Evolutionary conservation across 2,797 vertebrate species (phyloP).

Genomic region (Nannoperca australis): DNA sequence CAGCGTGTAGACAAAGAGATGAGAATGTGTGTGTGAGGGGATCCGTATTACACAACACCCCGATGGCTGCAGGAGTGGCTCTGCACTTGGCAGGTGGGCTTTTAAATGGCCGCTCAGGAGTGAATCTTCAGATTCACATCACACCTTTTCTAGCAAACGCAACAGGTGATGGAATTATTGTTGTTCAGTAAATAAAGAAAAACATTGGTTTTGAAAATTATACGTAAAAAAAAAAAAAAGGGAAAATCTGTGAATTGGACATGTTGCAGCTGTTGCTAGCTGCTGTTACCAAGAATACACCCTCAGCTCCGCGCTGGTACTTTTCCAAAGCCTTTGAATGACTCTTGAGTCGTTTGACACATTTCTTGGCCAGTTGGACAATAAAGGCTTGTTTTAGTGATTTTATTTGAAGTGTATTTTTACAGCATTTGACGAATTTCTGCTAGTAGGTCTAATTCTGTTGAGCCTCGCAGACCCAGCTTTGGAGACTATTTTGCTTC

Average conservation of each 20-base stretch:
- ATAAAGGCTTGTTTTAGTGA: neutral
- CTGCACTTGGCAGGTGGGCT: conserved; percentile 1
- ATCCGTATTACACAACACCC: conserved; percentile 58
- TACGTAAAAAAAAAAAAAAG: too few relatives aligned
- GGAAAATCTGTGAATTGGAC: neutral
- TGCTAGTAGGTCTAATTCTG: too few relatives aligned
- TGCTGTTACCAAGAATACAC: neutral
- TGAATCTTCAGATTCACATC: neutral
- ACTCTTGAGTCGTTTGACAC: neutral
- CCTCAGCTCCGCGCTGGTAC: neutral
- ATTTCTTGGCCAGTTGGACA: neutral
- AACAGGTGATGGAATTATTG: neutral
- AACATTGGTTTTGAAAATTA: neutral
- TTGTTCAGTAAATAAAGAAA: neutral
- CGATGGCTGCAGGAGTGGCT: conserved; percentile 22
- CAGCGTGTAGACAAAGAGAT: conserved; percentile 57
- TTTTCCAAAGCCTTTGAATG: neutral
- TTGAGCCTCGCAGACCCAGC: neutral
- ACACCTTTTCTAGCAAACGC: neutral
- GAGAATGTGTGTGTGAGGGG: neutral
- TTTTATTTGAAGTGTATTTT: neutral
- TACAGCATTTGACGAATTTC: neutral
- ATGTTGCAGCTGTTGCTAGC: neutral
- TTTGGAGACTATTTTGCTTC: neutral
- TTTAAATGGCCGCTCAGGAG: neutral